Evolutionary conservation across 2,797 vertebrate genomes (phyloP), one percentile per base, ranked within the genome.

Genomic region (Manis pentadactyla): DNA sequence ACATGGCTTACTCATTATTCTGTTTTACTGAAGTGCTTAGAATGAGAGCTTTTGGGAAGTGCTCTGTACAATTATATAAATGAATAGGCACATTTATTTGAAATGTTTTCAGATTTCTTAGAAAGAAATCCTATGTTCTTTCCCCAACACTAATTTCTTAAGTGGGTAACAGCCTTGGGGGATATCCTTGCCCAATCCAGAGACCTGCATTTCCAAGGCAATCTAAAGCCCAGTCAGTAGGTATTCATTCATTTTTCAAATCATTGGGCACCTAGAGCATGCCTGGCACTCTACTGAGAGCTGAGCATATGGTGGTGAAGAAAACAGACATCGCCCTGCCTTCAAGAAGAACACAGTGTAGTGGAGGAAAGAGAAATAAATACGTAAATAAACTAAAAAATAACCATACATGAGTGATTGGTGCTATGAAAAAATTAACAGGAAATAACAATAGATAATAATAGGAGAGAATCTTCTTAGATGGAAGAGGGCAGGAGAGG

Each of bases 21-120:
- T 92, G 23, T 95, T 94, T 97, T 84, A 83, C 71, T 92, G 75
- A 96, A 97, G 94, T 68, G 74, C 87, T 96, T 89, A 95, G 79
- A 96, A 94, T 59, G 93, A 96, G 75, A 93, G 89, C 42, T 93
- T 91, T 95, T 9, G 57, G 82, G 57, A 95, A 94, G 85, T 82
- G 29, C 31, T 94, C 69, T 81, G 39, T 92, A 53, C 86, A 96
- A 96, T 97, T 97, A 95, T 69, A 95, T 77, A 96, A 96, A 94
- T 96, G 95, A 97, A 96, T 78, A 96, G 83, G 66, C 89, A 92
- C 34, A 95, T 79, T 96, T 94, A 92, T 92, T 93, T 89, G 79
- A 97, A 96, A 96, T 92, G 27, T 92, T 97, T 95, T 97, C 79
- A 55, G 64, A 94, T 92, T 94, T 95, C 87, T 51, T 94, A 85